Evolutionary conservation across 1,140 invertebrate species (phyloP).

Genomic region (Apis laboriosa): DNA sequence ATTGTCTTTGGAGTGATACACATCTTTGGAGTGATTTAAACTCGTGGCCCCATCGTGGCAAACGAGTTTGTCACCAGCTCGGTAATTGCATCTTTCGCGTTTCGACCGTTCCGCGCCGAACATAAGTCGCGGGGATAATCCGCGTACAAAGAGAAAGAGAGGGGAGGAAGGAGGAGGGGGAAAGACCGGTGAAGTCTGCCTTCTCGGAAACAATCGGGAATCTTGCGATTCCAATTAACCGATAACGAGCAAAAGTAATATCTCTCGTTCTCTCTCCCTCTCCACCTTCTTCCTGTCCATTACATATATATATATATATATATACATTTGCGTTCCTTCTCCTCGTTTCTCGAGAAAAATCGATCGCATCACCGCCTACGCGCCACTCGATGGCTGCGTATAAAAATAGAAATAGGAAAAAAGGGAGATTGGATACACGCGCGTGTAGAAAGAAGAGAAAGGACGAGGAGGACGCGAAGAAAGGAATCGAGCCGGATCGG

Average conservation of each 20-base stretch:
- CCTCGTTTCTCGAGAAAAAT: constrained; percentile 36
- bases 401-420: background rate
- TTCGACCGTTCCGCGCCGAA: constrained; percentile 34
- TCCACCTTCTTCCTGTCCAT: background rate
- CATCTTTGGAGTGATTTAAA: constrained; percentile 49
- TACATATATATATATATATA: background rate
- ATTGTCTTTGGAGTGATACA: constrained; percentile 46
- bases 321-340: constrained; percentile 1
- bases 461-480: background rate
- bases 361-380: constrained; percentile 32
- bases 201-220: constrained; percentile 62
- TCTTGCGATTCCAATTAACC: constrained; percentile 69
- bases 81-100: constrained; percentile 58
- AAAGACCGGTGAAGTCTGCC: constrained; percentile 12
- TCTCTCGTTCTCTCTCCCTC: constrained; percentile 20
- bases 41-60: constrained; percentile 31
- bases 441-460: background rate
- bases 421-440: background rate
- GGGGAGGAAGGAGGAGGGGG: background rate
- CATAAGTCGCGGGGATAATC: constrained; percentile 57
- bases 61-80: constrained; percentile 55
- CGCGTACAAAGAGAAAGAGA: constrained; percentile 38
- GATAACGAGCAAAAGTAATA: constrained; percentile 69
- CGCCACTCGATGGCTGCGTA: background rate
- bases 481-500: background rate